A percentile compares a stretch with the other conserved stretches of the same genome.
These are phyloP conservation scores for Molanna angustata DNA, from an alignment of 2,888 invertebrate genomes.

Conservation along the genomic window DNA sequence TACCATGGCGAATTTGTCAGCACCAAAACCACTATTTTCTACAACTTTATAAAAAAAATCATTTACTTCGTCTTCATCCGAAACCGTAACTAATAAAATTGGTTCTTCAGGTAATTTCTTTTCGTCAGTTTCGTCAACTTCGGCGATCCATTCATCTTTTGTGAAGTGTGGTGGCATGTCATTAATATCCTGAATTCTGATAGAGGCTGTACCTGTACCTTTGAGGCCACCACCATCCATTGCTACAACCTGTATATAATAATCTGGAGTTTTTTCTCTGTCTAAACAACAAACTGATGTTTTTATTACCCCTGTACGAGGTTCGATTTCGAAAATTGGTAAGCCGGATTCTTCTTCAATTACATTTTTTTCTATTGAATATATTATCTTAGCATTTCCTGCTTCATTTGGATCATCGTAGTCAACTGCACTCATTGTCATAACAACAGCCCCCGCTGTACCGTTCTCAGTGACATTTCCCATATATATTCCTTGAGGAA, in stretches of 20 bases:
- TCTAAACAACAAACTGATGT: constrained; percentile 50
- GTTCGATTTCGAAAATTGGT: constrained; percentile 54
- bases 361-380: constrained; percentile 54
- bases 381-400: constrained; percentile 56
- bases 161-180: constrained; percentile 58
- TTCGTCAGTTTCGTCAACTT: constrained; percentile 51
- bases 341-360: constrained; percentile 54
- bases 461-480: constrained; percentile 56
- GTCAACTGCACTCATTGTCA: constrained; percentile 59
- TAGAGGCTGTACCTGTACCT: constrained; percentile 54
- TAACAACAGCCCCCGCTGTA: constrained; percentile 51
- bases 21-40: constrained; percentile 47
- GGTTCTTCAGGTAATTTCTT: constrained; percentile 45
- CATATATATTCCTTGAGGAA: constrained; percentile 47
- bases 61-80: constrained; percentile 50
- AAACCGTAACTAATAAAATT: constrained; percentile 48
- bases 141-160: constrained; percentile 51
- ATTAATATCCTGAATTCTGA: constrained; percentile 56
- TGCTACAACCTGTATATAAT: constrained; percentile 50
- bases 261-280: constrained; percentile 51
- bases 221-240: constrained; percentile 50
- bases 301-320: constrained; percentile 51
- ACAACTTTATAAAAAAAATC: constrained; percentile 49
- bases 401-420: constrained; percentile 56
- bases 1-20: constrained; percentile 50